A percentile compares a stretch with the other conserved stretches of the same genome.
These are phyloP conservation scores for Synodontis membranacea DNA, from an alignment of 2,113 vertebrate genomes.

Conservation along the genomic window DNA sequence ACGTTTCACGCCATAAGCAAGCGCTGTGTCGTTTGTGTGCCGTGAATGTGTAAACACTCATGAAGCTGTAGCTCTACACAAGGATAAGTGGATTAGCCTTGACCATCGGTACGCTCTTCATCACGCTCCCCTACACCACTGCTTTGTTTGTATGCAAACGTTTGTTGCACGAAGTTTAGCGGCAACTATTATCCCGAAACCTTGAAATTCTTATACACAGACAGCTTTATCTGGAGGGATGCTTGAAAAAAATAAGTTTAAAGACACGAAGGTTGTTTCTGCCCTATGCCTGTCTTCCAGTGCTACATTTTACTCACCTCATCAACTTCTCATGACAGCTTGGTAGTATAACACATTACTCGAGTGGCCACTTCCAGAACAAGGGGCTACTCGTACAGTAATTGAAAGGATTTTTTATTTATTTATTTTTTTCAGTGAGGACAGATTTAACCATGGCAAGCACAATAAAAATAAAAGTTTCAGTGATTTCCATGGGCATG, in stretches of 20 bases:
- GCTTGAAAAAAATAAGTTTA: neutral
- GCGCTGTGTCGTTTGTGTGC: neutral
- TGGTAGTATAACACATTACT: neutral
- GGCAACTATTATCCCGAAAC: neutral
- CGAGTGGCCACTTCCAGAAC: neutral
- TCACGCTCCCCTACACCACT: neutral
- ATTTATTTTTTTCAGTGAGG: neutral
- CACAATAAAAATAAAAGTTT: neutral
- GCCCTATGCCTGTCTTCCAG: neutral
- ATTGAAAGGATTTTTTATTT: neutral
- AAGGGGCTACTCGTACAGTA: neutral
- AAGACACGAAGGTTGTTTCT: neutral
- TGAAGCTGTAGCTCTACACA: slow-evolving; percentile 28
- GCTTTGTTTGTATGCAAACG: slow-evolving; percentile 3
- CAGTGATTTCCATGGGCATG: neutral
- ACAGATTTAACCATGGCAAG: neutral
- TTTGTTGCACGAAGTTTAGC: neutral
- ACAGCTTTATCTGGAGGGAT: neutral
- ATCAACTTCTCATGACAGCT: neutral
- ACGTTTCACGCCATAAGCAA: neutral
- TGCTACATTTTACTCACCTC: neutral
- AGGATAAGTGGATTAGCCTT: slow-evolving; percentile 14
- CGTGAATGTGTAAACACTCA: slow-evolving; percentile 19
- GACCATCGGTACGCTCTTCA: neutral
- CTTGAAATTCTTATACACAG: slow-evolving; percentile 14